Evolutionary conservation across 2,113 vertebrate genomes (phyloP).

Genomic region (Cricetomys ansorgei): DNA sequence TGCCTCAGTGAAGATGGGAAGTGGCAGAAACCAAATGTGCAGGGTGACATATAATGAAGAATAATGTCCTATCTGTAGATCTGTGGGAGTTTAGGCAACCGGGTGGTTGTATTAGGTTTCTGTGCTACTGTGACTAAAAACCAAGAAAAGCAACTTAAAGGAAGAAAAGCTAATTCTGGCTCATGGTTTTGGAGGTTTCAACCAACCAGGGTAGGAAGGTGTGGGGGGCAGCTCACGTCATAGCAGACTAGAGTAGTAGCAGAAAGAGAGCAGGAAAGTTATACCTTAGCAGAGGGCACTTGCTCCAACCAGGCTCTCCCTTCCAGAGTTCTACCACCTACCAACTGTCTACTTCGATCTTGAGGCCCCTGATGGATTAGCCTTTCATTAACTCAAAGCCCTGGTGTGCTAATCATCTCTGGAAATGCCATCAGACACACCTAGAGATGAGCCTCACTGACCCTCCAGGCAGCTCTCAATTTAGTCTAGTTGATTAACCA

Average conservation of each 20-base stretch:
- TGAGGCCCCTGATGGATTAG: background rate
- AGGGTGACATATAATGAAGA: background rate
- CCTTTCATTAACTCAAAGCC: background rate
- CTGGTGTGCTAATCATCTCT: background rate
- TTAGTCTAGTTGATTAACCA: background rate
- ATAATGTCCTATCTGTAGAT: background rate
- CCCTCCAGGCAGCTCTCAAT: background rate
- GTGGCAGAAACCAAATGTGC: too few relatives aligned
- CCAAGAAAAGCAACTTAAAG: background rate
- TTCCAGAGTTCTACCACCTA: background rate
- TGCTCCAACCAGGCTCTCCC: background rate
- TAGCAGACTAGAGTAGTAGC: background rate
- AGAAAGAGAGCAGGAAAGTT: background rate
- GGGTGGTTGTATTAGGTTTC: background rate
- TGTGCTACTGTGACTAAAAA: background rate
- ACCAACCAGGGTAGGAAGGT: background rate
- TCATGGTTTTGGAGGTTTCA: background rate
- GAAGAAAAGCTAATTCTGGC: background rate
- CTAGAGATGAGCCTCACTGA: background rate
- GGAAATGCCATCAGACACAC: background rate
- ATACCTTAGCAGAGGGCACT: background rate
- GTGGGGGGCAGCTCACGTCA: background rate
- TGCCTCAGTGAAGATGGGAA: background rate
- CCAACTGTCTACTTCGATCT: background rate
- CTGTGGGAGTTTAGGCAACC: background rate